These are phyloP conservation scores for Zootoca vivipara DNA, from an alignment of 2,113 vertebrate genomes.

Conservation along the genomic window DNA sequence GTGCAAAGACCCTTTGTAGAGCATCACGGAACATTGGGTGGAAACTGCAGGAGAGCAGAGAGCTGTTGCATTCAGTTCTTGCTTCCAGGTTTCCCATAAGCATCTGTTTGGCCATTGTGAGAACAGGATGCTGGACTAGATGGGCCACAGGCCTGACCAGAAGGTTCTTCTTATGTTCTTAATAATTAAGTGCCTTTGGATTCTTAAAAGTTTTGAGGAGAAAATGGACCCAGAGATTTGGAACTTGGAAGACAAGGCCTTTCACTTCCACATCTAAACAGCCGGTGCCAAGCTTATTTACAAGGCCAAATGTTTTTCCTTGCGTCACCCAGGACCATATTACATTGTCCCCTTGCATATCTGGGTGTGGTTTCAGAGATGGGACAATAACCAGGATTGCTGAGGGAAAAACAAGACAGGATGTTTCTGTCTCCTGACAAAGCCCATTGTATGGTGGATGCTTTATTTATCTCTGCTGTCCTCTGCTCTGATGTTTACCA, in stretches of 20 bases:
- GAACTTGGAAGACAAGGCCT: not conserved
- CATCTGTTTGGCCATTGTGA: too few relatives aligned
- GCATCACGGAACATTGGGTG: not conserved
- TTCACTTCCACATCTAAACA: not conserved
- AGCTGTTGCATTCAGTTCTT: too few relatives aligned
- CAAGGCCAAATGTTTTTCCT: not conserved
- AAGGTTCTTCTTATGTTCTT: too few relatives aligned
- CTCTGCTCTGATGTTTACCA: conserved; percentile 1
- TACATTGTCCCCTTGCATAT: not conserved
- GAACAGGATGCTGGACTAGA: too few relatives aligned
- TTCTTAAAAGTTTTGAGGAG: not conserved
- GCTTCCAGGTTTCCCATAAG: too few relatives aligned
- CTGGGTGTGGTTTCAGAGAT: not conserved
- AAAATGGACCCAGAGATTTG: not conserved
- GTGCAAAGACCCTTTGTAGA: not conserved
- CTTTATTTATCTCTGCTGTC: conserved; percentile 32
- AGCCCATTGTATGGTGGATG: not conserved
- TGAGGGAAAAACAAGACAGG: not conserved
- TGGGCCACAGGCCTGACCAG: too few relatives aligned
- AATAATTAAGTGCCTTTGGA: not conserved
- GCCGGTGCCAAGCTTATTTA: conserved; percentile 4
- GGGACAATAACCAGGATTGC: conserved; percentile 3
- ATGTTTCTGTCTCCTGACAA: conserved; percentile 28
- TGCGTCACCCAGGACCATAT: not conserved
- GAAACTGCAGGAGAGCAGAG: too few relatives aligned